Evolutionary conservation across 2,113 vertebrate genomes (phyloP).

Genomic region (Ciconia boyciana): DNA sequence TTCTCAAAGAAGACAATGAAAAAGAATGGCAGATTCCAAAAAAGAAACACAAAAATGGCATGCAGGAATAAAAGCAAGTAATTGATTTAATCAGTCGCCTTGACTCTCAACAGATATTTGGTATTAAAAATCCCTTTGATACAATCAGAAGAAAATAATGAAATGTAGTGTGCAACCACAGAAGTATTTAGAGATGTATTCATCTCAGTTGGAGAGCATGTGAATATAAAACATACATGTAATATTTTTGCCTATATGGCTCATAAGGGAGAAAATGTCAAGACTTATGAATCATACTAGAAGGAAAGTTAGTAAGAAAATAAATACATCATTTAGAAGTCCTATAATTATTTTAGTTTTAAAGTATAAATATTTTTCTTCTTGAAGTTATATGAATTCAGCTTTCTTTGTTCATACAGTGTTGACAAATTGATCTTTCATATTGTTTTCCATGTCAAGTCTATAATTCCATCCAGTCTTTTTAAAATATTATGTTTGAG

Average conservation of each 20-base stretch:
- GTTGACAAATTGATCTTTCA: background rate
- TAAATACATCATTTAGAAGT: background rate
- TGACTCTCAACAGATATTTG: background rate
- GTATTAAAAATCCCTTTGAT: background rate
- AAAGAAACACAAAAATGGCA: background rate
- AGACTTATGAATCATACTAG: background rate
- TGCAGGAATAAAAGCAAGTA: background rate
- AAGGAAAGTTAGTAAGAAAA: background rate
- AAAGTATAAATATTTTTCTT: background rate
- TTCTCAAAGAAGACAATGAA: background rate
- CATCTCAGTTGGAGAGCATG: background rate
- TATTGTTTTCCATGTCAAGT: background rate
- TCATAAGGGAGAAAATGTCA: background rate
- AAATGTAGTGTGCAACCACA: background rate
- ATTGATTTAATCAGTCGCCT: background rate
- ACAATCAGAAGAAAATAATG: slow-evolving; percentile 23
- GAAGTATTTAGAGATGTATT: background rate
- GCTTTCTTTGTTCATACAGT: background rate
- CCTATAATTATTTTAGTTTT: background rate
- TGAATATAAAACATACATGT: background rate
- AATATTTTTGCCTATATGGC: background rate
- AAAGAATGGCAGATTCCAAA: background rate
- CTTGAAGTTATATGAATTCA: background rate
- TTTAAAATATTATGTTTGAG: background rate
- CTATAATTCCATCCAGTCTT: background rate